These are phyloP conservation scores for Holothuria scabra DNA, from an alignment of 53 echinoderm and acorn worm species.

Conservation along the genomic window DNA sequence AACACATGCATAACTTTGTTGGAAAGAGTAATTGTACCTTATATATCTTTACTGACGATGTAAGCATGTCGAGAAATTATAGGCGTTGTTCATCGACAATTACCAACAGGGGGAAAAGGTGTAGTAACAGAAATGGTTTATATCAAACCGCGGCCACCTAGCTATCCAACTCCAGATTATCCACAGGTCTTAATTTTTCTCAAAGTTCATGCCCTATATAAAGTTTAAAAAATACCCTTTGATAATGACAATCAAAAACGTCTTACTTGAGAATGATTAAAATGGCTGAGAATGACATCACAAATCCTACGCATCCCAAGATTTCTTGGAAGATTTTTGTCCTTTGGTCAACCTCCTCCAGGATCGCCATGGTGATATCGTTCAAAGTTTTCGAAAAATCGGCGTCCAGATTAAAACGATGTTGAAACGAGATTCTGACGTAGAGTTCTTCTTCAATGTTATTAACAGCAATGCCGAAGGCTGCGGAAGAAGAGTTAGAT, in stretches of 20 bases:
- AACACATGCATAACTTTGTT: no score
- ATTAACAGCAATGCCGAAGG: constrained; percentile 62
- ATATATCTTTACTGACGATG: no score
- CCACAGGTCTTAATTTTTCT: no score
- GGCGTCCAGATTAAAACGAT: constrained; percentile 66
- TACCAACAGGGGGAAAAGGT: no score
- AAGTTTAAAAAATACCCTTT: background rate
- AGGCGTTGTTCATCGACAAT: no score
- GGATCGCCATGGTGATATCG: constrained; percentile 74
- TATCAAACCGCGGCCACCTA: no score
- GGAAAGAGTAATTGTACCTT: no score
- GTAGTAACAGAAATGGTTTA: no score
- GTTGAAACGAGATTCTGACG: constrained; percentile 73
- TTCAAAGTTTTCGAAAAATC: constrained; percentile 70
- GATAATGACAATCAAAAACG: background rate
- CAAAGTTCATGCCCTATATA: no score
- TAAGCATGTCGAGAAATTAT: no score
- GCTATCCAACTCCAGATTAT: no score
- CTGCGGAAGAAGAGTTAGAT: constrained; percentile 21
- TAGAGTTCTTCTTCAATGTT: constrained; percentile 66
- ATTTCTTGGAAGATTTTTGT: constrained; percentile 62
- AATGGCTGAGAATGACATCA: constrained; percentile 71
- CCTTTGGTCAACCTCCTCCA: constrained; percentile 71
- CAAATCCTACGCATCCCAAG: constrained; percentile 64
- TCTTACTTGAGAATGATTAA: constrained; percentile 81